phyloP scores from a whole-genome alignment of 2,113 vertebrate species.

The Sturnus vulgaris region DNA sequence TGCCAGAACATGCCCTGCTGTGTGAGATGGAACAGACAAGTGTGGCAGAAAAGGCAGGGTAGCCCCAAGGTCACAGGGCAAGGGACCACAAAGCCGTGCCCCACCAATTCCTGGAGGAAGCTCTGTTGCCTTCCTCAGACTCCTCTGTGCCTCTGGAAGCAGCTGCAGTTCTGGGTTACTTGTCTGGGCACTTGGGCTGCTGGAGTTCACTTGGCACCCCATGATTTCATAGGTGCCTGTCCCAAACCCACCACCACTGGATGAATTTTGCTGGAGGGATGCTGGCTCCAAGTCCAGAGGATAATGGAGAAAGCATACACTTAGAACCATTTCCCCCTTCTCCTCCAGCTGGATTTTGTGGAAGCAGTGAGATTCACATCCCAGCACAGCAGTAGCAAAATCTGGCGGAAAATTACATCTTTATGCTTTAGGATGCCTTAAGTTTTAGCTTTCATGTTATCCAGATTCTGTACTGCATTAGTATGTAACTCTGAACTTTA shows the following conservation, averaged over 20 bases:
- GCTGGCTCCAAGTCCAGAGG: neutral
- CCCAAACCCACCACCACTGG: neutral
- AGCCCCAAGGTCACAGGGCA: neutral
- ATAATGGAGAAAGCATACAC: neutral
- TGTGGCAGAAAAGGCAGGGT: neutral
- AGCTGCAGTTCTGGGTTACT: neutral
- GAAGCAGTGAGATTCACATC: neutral
- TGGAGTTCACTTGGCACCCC: neutral
- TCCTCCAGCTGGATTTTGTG: neutral
- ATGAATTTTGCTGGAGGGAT: neutral
- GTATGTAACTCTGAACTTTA: neutral
- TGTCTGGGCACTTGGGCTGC: neutral
- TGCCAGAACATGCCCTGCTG: neutral
- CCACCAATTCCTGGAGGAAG: neutral
- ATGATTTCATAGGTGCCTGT: neutral
- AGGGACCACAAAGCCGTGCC: neutral
- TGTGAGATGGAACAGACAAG: neutral
- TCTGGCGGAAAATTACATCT: neutral
- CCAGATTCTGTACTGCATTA: neutral
- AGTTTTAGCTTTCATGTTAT: neutral
- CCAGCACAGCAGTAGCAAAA: neutral
- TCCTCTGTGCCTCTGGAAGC: neutral
- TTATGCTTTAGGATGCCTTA: neutral
- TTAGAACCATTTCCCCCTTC: neutral
- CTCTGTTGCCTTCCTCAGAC: accelerated